Base-by-base conservation (phyloP, 2,797 vertebrate species). In the Todus mexicanus region DNA sequence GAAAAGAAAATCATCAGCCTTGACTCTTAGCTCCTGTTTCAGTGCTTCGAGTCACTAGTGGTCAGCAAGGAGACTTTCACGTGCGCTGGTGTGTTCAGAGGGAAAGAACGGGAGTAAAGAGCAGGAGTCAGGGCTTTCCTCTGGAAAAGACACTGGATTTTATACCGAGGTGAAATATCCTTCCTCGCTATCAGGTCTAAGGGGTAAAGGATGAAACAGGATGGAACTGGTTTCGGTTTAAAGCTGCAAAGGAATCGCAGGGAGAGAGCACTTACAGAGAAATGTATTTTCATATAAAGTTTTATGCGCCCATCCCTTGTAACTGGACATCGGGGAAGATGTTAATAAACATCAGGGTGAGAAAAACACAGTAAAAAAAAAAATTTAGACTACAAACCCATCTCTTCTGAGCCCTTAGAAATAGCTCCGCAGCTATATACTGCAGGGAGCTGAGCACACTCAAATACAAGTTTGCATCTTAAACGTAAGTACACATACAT, bases 201-300 rank as follows among this genome's bases (percentile, higher is more conserved):
- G 43, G 59, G 60, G 73, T 83, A 78, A 80, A 47, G 38, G 84
- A 81, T 54, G 77, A 90, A 96, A 90, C 94, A 93, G 92, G 92
- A 93, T 92, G 50, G 63, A 94, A 94, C 90, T 74, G 94, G 94
- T 78, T 95, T 79, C 23, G 60, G 66, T 95, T 96, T 96, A 95
- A 94, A 90, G 92, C 86, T 80, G 77, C 75, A 65, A 81, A 90
- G 72, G 82, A 95, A 93, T 90, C 1, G 0, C 88, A 63, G 54
- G 47, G 83, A 92, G 72, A 95, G 66, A 89, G 87, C 84, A 84
- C 85, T 96, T 94, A 89, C 31, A 38, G 77, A 74, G 56, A 92
- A 95, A 96, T 94, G 79, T 88, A 92, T 94, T 94, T 96, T 64
- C 93, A 95, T 83, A 92, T 95, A 96, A 97, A 97, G 92, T 96